Evolutionary conservation across 2,113 vertebrate species (phyloP).

Genomic region (Thomomys bottae): DNA sequence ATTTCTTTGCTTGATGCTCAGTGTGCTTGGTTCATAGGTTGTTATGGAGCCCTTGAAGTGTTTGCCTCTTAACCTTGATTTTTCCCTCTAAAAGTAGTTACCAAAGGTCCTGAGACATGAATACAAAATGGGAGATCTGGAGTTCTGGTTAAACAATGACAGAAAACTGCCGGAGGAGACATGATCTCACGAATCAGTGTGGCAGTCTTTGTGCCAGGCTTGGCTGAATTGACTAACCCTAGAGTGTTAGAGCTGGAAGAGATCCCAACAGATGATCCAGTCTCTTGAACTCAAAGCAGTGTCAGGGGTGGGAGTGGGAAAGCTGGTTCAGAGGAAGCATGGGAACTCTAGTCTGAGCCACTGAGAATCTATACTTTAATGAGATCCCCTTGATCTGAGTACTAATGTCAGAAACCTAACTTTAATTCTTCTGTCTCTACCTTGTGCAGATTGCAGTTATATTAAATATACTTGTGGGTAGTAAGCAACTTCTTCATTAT

Average conservation of each 20-base stretch:
- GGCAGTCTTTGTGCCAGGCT: neutral
- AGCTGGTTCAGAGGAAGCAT: neutral
- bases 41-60: neutral
- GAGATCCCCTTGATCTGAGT: neutral
- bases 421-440: neutral
- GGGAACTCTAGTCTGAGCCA: neutral
- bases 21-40: neutral
- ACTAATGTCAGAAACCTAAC: neutral
- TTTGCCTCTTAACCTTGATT: neutral
- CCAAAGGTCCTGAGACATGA: neutral
- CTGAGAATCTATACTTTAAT: neutral
- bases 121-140: neutral
- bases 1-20: no score
- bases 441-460: neutral
- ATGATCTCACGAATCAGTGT: neutral
- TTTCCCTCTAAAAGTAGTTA: neutral
- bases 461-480: neutral
- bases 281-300: neutral
- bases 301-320: no score
- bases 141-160: slow-evolving; percentile 36
- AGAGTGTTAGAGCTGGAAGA: neutral
- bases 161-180: neutral
- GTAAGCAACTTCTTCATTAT: neutral
- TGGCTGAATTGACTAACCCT: neutral
- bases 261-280: neutral